These are phyloP conservation scores for Microplitis deprimator DNA, from an alignment of 2,888 invertebrate genomes.

Conservation along the genomic window DNA sequence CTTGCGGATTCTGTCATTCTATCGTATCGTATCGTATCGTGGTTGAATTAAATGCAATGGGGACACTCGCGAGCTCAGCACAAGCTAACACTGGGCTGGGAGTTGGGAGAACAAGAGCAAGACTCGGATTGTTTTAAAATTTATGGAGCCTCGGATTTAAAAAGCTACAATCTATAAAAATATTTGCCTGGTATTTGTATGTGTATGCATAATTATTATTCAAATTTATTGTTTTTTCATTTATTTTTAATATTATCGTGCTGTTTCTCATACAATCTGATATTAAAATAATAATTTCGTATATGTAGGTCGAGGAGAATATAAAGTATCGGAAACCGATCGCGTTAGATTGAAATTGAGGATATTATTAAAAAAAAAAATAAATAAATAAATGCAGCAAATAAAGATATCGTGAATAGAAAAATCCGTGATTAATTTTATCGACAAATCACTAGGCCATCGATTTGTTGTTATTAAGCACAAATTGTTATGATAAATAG, in stretches of 20 bases:
- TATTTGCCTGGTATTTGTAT: no score
- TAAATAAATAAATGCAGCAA: background rate
- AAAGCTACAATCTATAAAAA: no score
- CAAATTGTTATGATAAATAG: background rate
- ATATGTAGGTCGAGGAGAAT: background rate
- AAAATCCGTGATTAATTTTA: background rate
- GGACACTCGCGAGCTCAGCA: conserved; percentile 2
- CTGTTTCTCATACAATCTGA: background rate
- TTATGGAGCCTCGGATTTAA: conserved; percentile 47
- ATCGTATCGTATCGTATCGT: conserved; percentile 37
- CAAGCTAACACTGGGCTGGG: background rate
- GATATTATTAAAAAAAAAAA: background rate
- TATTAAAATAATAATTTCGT: background rate
- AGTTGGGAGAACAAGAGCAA: background rate
- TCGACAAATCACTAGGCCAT: background rate
- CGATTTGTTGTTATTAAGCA: background rate
- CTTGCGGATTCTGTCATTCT: conserved; percentile 62
- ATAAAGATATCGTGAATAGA: background rate
- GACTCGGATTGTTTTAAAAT: conserved; percentile 44
- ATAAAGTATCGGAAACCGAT: background rate
- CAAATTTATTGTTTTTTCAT: no score
- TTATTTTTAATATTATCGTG: background rate
- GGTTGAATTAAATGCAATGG: conserved; percentile 20
- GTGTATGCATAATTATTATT: no score
- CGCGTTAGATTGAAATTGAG: background rate